These are phyloP conservation scores for Lottia gigantea DNA, from an alignment of 2,888 invertebrate species.

Conservation along the genomic window DNA sequence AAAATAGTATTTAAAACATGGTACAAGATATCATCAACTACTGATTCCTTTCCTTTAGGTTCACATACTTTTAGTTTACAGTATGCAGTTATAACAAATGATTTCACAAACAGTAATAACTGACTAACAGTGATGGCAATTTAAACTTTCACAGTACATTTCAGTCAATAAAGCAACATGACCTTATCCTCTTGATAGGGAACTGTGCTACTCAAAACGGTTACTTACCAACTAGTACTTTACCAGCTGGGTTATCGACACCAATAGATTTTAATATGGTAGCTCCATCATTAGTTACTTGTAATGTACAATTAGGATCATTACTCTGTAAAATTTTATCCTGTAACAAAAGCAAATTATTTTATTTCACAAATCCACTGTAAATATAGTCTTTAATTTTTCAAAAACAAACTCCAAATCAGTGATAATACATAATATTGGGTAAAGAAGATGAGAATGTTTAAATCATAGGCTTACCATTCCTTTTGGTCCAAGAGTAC, in stretches of 20 bases:
- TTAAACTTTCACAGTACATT: no score
- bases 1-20: slow-evolving; percentile 27
- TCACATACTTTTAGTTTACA: no score
- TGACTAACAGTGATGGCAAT: no score
- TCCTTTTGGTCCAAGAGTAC: slow-evolving; percentile 98
- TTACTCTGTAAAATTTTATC: slow-evolving; percentile 72
- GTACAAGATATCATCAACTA: neutral
- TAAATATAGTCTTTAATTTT: neutral
- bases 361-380: neutral
- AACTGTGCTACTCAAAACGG: no score
- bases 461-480: slow-evolving; percentile 74
- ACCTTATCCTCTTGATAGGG: no score
- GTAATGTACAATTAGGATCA: slow-evolving; percentile 73
- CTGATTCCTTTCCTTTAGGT: no score
- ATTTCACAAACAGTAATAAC: no score
- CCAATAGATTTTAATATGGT: slow-evolving; percentile 96
- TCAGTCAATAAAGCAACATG: no score
- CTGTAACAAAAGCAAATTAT: slow-evolving; percentile 49
- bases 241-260: slow-evolving; percentile 98
- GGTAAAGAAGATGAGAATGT: no score
- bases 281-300: slow-evolving; percentile 99
- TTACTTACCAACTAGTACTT: slow-evolving; percentile 84
- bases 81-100: no score
- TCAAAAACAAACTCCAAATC: neutral
- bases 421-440: neutral